Conservation (phyloP, 2,888 invertebrate genomes). For the Eretmocerus hayati region DNA sequence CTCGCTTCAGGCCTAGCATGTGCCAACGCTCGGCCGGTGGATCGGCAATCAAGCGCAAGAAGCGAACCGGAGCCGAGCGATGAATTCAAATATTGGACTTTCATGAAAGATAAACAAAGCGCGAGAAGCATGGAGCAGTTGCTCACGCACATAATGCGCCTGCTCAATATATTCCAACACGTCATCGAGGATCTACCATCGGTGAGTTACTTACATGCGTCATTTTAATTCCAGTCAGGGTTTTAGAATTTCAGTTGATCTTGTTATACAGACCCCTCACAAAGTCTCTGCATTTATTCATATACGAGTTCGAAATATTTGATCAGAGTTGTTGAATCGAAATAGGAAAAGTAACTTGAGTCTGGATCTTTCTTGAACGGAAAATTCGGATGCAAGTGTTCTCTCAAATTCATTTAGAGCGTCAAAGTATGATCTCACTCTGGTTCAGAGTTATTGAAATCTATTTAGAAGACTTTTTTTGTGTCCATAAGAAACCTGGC, state of each 20-base stretch:
- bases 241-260: not conserved
- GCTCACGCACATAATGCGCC: conserved; percentile 60
- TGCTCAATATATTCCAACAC: conserved; percentile 69
- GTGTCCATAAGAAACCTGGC: too few relatives aligned
- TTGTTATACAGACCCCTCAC: not conserved
- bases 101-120: conserved; percentile 42
- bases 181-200: conserved; percentile 60
- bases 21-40: conserved; percentile 1
- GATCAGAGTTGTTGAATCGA: too few relatives aligned
- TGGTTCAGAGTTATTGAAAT: too few relatives aligned
- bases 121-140: conserved; percentile 52
- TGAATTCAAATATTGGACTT: conserved; percentile 31
- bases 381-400: too few relatives aligned
- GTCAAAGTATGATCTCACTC: too few relatives aligned
- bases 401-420: too few relatives aligned
- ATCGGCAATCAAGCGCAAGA: not conserved
- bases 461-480: too few relatives aligned
- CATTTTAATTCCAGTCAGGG: not conserved
- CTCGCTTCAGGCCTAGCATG: conserved; percentile 40
- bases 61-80: not conserved
- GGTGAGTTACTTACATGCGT: conserved; percentile 13
- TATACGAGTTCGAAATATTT: not conserved
- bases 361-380: too few relatives aligned
- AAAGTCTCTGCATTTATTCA: not conserved
- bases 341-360: too few relatives aligned